These are phyloP conservation scores for Aplochiton taeniatus DNA, from an alignment of 2,797 vertebrate species.

Conservation along the genomic window DNA sequence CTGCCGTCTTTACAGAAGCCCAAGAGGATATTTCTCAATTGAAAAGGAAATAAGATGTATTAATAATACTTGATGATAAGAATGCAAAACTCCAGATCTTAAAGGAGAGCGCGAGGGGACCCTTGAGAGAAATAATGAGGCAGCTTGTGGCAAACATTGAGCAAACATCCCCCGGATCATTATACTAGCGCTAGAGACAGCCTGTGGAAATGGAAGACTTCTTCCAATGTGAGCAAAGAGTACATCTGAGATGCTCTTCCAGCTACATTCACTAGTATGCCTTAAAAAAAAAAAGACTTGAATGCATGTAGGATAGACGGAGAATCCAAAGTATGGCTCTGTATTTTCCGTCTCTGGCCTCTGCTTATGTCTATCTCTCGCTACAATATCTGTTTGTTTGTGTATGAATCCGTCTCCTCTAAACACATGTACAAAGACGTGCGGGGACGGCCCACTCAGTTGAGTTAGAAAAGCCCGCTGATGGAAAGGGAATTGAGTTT, in stretches of 20 bases:
- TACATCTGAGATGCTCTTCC: neutral
- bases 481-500: slow-evolving; percentile 20
- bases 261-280: neutral
- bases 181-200: slow-evolving; percentile 39
- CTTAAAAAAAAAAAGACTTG: no score
- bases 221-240: neutral
- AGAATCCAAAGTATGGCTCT: no score
- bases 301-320: no score
- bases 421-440: neutral
- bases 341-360: no score
- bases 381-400: no score
- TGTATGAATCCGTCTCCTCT: no score
- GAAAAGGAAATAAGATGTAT: slow-evolving; percentile 62
- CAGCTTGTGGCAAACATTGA: slow-evolving; percentile 56
- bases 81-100: slow-evolving; percentile 55
- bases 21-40: slow-evolving; percentile 24
- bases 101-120: slow-evolving; percentile 52
- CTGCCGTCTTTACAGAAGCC: slow-evolving; percentile 35
- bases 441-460: neutral
- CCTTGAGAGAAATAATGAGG: slow-evolving; percentile 57
- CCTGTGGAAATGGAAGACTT: neutral
- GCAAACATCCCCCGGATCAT: slow-evolving; percentile 65
- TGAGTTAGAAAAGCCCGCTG: neutral
- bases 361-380: no score
- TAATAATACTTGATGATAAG: slow-evolving; percentile 46